Percentiles rank a stretch among this genome's conserved stretches.
These are phyloP conservation scores for Mellilla xanthometata DNA, from an alignment of 2,888 invertebrate genomes.

Conservation along the genomic window DNA sequence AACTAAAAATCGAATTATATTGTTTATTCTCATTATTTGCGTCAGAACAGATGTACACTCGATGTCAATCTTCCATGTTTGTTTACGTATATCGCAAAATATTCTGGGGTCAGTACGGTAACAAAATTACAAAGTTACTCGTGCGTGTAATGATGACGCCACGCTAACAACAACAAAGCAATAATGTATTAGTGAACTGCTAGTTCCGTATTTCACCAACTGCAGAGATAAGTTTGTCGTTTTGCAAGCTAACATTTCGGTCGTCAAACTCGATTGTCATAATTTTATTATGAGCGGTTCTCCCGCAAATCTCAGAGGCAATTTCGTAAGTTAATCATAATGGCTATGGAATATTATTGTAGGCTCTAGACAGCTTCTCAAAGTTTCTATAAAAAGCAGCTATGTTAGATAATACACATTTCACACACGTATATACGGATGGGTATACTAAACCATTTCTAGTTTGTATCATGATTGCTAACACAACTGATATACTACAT, in stretches of 20 bases:
- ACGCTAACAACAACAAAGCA: background rate
- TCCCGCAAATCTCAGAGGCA: slow-evolving; percentile 45
- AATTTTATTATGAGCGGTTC: slow-evolving; percentile 58
- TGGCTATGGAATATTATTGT: slow-evolving; percentile 30
- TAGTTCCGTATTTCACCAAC: background rate
- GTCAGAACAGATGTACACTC: slow-evolving; percentile 80
- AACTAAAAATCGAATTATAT: slow-evolving; percentile 75
- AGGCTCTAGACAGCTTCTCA: background rate
- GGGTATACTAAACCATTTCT: no score
- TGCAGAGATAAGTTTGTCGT: background rate
- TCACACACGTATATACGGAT: no score
- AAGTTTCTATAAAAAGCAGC: no score
- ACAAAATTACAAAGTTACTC: slow-evolving; percentile 8
- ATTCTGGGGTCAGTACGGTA: slow-evolving; percentile 69
- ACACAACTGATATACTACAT: no score
- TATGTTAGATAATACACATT: no score
- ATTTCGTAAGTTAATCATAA: slow-evolving; percentile 41
- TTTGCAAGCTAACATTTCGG: slow-evolving; percentile 48
- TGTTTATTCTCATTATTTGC: slow-evolving; percentile 80
- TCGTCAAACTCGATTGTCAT: slow-evolving; percentile 70
- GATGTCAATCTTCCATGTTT: slow-evolving; percentile 77
- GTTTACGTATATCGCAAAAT: slow-evolving; percentile 79
- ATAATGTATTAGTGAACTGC: background rate
- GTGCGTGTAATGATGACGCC: background rate
- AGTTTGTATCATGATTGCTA: no score